phyloP scores from a whole-genome alignment of 2,797 vertebrate genomes.

The Neoniphon sammara region DNA sequence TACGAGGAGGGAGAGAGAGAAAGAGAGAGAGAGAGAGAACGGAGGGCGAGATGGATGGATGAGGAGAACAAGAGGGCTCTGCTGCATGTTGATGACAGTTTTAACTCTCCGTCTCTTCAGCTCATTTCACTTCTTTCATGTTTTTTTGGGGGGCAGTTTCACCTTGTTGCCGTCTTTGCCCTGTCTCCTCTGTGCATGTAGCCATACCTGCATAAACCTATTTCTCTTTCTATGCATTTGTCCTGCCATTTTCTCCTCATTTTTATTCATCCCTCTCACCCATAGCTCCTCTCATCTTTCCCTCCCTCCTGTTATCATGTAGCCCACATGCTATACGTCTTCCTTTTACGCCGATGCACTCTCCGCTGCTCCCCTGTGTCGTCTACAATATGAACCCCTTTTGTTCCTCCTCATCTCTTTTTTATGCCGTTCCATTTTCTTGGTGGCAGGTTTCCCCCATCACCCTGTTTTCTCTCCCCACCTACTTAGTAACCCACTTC shows the following conservation, averaged over 20 bases:
- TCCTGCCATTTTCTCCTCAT: not conserved
- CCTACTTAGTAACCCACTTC: conserved; percentile 27
- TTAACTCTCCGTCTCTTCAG: conserved; percentile 11
- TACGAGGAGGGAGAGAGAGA: too few relatives aligned
- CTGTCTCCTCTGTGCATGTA: not conserved
- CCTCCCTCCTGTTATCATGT: not conserved
- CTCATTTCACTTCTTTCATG: not conserved
- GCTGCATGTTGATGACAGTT: conserved; percentile 44
- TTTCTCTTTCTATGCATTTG: not conserved
- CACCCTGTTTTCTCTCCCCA: not conserved
- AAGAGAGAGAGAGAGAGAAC: conserved; percentile 16
- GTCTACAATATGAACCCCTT: not conserved
- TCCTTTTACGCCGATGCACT: not conserved
- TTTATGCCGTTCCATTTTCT: not conserved
- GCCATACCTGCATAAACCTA: too few relatives aligned
- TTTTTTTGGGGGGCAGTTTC: not conserved
- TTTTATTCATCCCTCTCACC: not conserved
- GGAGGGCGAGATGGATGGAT: conserved; percentile 14
- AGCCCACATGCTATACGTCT: not conserved
- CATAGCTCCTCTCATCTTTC: too few relatives aligned
- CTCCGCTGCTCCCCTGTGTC: not conserved
- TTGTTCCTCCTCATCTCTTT: not conserved
- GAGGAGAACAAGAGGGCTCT: conserved; percentile 24
- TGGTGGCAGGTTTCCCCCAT: not conserved
- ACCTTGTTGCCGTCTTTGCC: conserved; percentile 4